Base-by-base conservation (phyloP, 2,888 invertebrate species). In the Spodoptera picta region DNA sequence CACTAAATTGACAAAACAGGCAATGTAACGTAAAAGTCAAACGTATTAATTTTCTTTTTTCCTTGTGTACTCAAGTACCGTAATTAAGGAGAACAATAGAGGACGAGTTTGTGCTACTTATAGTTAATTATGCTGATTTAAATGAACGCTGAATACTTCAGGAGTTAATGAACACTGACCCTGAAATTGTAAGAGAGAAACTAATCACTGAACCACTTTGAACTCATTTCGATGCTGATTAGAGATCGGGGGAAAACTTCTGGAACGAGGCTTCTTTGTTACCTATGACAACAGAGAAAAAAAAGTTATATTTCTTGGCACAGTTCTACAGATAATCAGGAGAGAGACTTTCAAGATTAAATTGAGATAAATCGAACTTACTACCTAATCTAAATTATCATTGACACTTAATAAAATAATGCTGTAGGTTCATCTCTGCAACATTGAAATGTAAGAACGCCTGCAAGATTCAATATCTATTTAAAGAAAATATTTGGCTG, bases 41-140 rank as follows among this genome's bases (percentile, higher is more conserved):
- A 46, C 46, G 59, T 61, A 44, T 61, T 49, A 68, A 48, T 51
- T 55, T 31, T 10, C 23, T 57, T 44, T 45, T 43, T 14, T n/a
- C 31, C 27, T 9, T 49, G 48, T 48, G 48, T 48, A 4, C 12
- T 14, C 44, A 3, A 52, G 53, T 42, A 14, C 24, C 27, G 59
- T 73, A 60, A 73, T 60, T 67, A 61, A 47, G 45, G 57, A 57
- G 23, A 45, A 12, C 23, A 66, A 73, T 51, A 48, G 57, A n/a
- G 24, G 42, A 51, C 54, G 57, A 58, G 14, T 55, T 47, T 42
- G 59, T 43, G 27, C 5, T 47, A 36, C 36, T 36, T 36, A 36
- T 5, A 68, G 51, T 52, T 71, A 68, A 73, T 73, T 53, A 59
- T 36, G 41, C 14, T 24, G 23, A 60, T 55, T 41, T 46, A 46